phyloP scores from a whole-genome alignment of 2,113 vertebrate genomes.

The Heptranchias perlo region DNA sequence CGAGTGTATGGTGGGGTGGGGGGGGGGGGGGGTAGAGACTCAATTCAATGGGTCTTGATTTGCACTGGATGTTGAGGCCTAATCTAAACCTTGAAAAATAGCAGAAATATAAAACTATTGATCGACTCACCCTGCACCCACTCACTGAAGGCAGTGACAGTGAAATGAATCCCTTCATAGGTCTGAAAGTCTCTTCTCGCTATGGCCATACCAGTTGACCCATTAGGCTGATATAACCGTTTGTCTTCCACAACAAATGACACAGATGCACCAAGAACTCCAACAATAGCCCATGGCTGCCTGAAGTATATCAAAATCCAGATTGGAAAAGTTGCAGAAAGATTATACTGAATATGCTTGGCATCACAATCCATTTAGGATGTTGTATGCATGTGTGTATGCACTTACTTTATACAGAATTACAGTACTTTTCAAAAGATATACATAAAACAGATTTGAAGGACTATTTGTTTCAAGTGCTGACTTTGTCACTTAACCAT shows the following conservation, averaged over 20 bases:
- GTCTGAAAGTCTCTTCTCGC: slow-evolving; percentile 47
- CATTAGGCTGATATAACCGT: slow-evolving; percentile 38
- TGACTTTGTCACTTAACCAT: not conserved
- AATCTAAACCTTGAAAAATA: not conserved
- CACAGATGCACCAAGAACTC: slow-evolving; percentile 40
- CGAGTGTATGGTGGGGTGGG: no score
- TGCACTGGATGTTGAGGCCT: not conserved
- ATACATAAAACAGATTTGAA: not conserved
- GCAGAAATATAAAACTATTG: not conserved
- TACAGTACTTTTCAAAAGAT: no score
- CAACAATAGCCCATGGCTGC: slow-evolving; percentile 51
- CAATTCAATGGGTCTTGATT: not conserved
- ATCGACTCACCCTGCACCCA: slow-evolving; percentile 49
- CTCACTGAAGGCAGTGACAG: slow-evolving; percentile 47
- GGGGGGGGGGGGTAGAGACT: no score
- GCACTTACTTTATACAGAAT: not conserved
- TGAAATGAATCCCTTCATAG: slow-evolving; percentile 40
- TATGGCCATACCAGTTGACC: slow-evolving; percentile 42
- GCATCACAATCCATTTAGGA: not conserved
- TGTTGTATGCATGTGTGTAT: not conserved
- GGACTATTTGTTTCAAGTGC: not conserved
- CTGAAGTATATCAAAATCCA: slow-evolving; percentile 40
- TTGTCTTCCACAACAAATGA: slow-evolving; percentile 42
- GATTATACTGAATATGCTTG: not conserved
- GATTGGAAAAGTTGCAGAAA: no score